A percentile compares a stretch with the other conserved stretches of the same genome.
Conservation (phyloP, 1,140 invertebrate species). For the Cyrtorhinus lividipennis region DNA sequence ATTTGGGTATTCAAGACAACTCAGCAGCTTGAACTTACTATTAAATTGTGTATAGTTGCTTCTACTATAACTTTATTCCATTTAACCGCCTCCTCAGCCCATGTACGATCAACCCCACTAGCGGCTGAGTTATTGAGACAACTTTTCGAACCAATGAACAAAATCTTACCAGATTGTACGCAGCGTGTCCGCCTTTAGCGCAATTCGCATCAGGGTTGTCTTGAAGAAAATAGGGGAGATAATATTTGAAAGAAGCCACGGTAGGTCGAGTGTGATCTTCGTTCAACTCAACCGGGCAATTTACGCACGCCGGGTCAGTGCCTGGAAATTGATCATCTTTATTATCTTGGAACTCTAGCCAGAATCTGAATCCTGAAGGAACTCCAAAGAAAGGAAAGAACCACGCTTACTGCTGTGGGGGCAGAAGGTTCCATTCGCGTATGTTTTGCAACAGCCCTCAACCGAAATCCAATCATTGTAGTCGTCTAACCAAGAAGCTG, state of each 20-base stretch:
- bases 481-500: constrained; percentile 92
- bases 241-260: constrained; percentile 53
- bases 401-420: constrained; percentile 34
- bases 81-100: too few species aligned
- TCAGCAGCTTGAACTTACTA: too few species aligned
- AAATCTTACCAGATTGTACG: constrained; percentile 43
- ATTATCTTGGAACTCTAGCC: background rate
- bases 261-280: constrained; percentile 38
- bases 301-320: background rate
- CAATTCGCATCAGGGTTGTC: constrained; percentile 75
- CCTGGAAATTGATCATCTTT: too few species aligned
- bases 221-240: constrained; percentile 72
- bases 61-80: too few species aligned
- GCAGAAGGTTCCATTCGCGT: constrained; percentile 49
- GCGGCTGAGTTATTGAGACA: too few species aligned
- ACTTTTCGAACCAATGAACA: too few species aligned
- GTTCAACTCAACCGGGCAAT: constrained; percentile 38
- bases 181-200: constrained; percentile 75
- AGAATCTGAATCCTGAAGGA: background rate
- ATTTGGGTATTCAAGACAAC: too few species aligned
- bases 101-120: too few species aligned
- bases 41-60: too few species aligned
- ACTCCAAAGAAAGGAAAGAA: background rate
- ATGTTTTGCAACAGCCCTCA: constrained; percentile 42
- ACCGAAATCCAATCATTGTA: constrained; percentile 76